Percentiles rank a stretch among this genome's conserved stretches.
These are phyloP conservation scores for Pangasius macronema DNA, from an alignment of 2,797 vertebrate genomes.

Conservation along the genomic window DNA sequence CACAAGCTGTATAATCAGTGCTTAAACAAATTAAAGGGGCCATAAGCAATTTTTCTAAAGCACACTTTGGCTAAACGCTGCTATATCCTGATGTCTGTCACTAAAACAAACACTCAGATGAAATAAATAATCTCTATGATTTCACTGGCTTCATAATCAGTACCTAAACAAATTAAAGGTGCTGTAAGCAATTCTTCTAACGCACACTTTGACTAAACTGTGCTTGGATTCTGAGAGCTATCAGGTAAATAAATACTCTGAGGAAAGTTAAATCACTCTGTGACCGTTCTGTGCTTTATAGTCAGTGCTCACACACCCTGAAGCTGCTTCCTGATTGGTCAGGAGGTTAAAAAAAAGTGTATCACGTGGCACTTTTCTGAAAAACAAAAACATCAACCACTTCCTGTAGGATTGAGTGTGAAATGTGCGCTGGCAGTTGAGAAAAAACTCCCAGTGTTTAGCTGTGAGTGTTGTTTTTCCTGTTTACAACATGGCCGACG, in stretches of 20 bases:
- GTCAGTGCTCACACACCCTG: not conserved
- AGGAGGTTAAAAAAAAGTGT: not conserved
- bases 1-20: not conserved
- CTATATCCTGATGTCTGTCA: not conserved
- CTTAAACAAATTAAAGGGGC: not conserved
- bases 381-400: not conserved
- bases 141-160: not conserved
- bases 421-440: not conserved
- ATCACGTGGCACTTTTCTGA: not conserved
- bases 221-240: not conserved
- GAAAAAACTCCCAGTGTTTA: not conserved
- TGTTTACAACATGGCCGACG: not conserved
- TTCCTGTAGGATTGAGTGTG: not conserved
- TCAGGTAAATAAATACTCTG: not conserved
- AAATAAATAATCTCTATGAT: not conserved
- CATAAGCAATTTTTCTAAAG: not conserved
- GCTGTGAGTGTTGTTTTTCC: not conserved
- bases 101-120: not conserved
- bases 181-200: not conserved
- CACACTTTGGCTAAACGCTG: not conserved
- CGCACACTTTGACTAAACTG: not conserved
- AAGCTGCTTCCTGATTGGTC: not conserved
- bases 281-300: not conserved
- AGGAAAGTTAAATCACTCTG: not conserved
- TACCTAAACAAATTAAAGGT: not conserved